phyloP scores from a whole-genome alignment of 2,888 invertebrate species.

The Caenorhabditis sp. region DNA sequence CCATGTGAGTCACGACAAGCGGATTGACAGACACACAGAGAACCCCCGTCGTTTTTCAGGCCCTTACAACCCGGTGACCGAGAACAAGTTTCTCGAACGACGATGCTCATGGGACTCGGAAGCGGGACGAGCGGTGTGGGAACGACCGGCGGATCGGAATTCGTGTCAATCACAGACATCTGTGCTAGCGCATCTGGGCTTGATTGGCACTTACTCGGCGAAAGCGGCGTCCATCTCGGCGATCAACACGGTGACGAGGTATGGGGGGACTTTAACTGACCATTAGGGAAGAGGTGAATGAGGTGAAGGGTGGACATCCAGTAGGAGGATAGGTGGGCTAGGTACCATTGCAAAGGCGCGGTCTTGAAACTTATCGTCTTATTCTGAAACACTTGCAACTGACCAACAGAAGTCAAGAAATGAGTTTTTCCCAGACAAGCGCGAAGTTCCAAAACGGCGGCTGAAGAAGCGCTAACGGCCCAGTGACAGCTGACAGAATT shows the following conservation, averaged over 20 bases:
- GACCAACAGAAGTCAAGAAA: no score
- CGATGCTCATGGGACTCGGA: slow-evolving; percentile 70
- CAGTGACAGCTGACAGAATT: no score
- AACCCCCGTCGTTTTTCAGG: slow-evolving; percentile 36
- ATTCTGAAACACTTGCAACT: no score
- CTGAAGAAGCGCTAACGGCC: no score
- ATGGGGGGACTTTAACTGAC: no score
- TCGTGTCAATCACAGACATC: slow-evolving; percentile 76
- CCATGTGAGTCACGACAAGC: slow-evolving; percentile 55
- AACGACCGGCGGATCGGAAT: slow-evolving; percentile 60
- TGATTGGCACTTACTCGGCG: slow-evolving; percentile 79
- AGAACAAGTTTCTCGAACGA: slow-evolving; percentile 64
- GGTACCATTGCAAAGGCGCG: no score
- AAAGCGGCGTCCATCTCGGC: slow-evolving; percentile 78
- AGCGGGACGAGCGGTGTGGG: slow-evolving; percentile 71
- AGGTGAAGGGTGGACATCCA: no score
- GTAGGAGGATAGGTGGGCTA: no score
- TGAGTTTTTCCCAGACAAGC: no score
- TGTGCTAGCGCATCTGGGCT: slow-evolving; percentile 81
- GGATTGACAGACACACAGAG: background rate
- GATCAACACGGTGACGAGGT: slow-evolving; percentile 76
- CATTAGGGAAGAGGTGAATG: no score
- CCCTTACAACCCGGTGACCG: slow-evolving; percentile 69
- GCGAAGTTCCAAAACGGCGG: no score
- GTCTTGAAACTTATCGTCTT: no score